These are phyloP conservation scores for Anoura caudifer DNA, from an alignment of 2,113 vertebrate genomes.

Conservation along the genomic window DNA sequence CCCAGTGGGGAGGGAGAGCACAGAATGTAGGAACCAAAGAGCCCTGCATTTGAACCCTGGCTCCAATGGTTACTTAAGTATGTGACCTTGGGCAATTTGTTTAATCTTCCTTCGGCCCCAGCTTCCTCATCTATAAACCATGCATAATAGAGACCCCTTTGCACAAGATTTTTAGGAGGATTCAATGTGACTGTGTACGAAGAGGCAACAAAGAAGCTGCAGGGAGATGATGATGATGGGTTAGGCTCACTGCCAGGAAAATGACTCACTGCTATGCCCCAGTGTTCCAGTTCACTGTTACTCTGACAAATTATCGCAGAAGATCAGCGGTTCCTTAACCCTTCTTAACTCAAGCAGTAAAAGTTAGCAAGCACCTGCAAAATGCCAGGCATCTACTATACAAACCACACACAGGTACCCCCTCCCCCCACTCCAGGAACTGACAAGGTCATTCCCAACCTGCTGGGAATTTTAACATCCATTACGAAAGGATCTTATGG, in stretches of 20 bases:
- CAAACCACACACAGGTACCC: neutral
- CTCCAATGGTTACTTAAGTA: neutral
- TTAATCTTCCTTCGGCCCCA: neutral
- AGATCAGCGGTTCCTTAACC: neutral
- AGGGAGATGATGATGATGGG: neutral
- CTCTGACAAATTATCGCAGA: neutral
- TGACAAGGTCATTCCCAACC: neutral
- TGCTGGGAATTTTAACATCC: neutral
- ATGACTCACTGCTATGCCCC: neutral
- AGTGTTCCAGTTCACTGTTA: neutral
- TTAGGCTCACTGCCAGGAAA: neutral
- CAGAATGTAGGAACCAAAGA: neutral
- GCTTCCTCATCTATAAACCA: neutral
- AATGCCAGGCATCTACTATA: neutral
- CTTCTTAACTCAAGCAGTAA: neutral
- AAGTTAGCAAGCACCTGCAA: neutral
- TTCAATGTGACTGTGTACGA: neutral
- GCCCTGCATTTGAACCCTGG: neutral
- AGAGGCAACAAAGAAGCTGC: neutral
- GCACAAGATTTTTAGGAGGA: neutral
- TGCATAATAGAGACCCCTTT: rapidly evolving
- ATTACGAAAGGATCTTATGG: neutral
- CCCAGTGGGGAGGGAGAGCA: neutral
- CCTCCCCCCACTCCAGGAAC: neutral
- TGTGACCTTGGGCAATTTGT: neutral